A percentile compares a stretch with the other conserved stretches of the same genome.
Conservation (phyloP, 2,888 invertebrate genomes). For the Acanthopleura granulata region DNA sequence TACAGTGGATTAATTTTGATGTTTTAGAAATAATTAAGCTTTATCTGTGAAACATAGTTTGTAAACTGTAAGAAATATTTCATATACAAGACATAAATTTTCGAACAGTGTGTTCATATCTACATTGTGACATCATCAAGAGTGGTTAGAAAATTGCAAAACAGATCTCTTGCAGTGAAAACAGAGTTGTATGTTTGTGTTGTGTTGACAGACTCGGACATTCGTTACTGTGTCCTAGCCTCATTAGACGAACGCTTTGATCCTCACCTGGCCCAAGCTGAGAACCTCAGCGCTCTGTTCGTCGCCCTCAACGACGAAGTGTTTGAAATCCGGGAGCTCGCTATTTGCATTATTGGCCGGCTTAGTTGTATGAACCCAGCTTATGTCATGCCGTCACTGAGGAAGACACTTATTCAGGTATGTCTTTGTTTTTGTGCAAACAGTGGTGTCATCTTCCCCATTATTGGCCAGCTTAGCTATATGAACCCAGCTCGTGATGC, state of each 20-base stretch:
- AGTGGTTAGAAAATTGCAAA: too few relatives aligned
- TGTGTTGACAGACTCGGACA: constrained; percentile 81
- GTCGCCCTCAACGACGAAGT: constrained; percentile 97
- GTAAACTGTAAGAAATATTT: too few relatives aligned
- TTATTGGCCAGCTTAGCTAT: too few relatives aligned
- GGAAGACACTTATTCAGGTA: constrained; percentile 88
- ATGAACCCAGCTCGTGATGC: too few relatives aligned
- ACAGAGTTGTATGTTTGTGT: background rate
- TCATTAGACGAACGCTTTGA: constrained; percentile 94
- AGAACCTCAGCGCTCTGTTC: constrained; percentile 92
- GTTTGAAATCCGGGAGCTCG: constrained; percentile 93
- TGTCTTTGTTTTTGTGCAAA: background rate
- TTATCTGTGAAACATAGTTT: too few relatives aligned
- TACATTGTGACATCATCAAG: too few relatives aligned
- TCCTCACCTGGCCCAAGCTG: constrained; percentile 94
- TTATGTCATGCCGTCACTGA: constrained; percentile 95
- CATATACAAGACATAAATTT: too few relatives aligned
- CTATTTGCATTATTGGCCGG: constrained; percentile 92
- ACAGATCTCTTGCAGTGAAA: too few relatives aligned
- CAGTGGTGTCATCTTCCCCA: too few relatives aligned
- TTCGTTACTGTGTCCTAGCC: constrained; percentile 91
- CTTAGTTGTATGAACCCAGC: constrained; percentile 96
- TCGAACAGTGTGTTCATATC: too few relatives aligned
- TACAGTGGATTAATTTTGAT: too few relatives aligned
- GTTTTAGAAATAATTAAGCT: too few relatives aligned